Evolutionary conservation across 1,140 invertebrate genomes (phyloP).

Genomic region (Achatina immaculata): DNA sequence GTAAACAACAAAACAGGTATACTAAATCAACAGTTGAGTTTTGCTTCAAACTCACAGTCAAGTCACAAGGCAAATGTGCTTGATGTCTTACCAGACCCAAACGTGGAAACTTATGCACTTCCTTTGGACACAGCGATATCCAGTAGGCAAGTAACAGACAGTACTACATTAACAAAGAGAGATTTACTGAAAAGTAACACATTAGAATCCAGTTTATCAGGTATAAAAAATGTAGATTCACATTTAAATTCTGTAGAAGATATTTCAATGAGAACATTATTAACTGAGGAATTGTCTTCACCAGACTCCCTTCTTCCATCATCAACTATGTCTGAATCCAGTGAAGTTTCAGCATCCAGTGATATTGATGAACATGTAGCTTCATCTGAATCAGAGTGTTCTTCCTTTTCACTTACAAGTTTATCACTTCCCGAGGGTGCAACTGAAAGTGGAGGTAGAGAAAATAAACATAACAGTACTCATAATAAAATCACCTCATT

Average conservation of each 20-base stretch:
- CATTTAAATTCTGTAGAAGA: neutral
- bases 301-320: constrained; percentile 7
- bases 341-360: constrained; percentile 25
- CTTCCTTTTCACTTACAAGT: neutral
- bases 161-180: no score
- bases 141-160: neutral
- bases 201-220: no score
- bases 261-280: neutral
- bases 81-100: neutral
- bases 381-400: neutral
- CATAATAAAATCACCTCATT: constrained; percentile 27
- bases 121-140: neutral
- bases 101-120: neutral
- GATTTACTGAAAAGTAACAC: no score
- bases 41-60: neutral
- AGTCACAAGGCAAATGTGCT: no score
- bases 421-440: neutral
- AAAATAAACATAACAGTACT: neutral
- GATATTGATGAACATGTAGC: constrained; percentile 5
- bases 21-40: neutral
- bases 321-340: constrained; percentile 23
- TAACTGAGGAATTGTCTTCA: neutral
- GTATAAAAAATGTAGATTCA: no score
- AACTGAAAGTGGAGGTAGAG: neutral
- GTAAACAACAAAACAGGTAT: neutral